Base-by-base conservation (phyloP, 2,797 vertebrate species). In the Hoplostethus atlanticus region DNA sequence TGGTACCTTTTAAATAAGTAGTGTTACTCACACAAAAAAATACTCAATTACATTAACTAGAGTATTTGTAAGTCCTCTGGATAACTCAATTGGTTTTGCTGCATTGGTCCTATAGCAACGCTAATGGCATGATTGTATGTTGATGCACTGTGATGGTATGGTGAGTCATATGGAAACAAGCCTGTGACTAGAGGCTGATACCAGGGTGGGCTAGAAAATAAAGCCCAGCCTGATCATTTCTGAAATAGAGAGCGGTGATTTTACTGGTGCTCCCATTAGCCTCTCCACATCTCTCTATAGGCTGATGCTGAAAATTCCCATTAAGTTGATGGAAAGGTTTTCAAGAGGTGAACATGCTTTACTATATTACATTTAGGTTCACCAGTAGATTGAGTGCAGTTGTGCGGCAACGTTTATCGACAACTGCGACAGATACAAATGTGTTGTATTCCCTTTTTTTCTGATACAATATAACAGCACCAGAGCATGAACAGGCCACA, bases 81-180 rank as follows among this genome's bases (percentile, higher is more conserved):
- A 34, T 34, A 3, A 34, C 6, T 34, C 34, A 1, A 34, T 4
- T 5, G 34, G 34, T 34, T 34, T 34, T 34, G 34, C 34, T 34
- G 34, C 34, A 34, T 34, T 34, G 34, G 4, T 34, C 34, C 34
- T 34, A 6, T 34, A 34, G 34, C 34, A 4, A 34, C 6, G 34
- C 4, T 34, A 34, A 34, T 34, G 3, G 34, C 42, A 42, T 34
- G 31, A 7, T 34, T 30, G 38, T 17, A 48, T 48, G 46, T 16
- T 6, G 46, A 48, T 17, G 38, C 2, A 15, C 40, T 16, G 34
- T 50, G 64, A 56, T 10, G 28, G 17, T 25, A 21, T 50, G 42
- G 28, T 65, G 64, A 72, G 34, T 75, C 73, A 64, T 21, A 31
- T 51, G 13, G 15, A 73, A 34, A 4, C 51, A 64, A 38, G 50